Conservation (phyloP, 2,113 vertebrate genomes). For the Polyodon spathula region DNA sequence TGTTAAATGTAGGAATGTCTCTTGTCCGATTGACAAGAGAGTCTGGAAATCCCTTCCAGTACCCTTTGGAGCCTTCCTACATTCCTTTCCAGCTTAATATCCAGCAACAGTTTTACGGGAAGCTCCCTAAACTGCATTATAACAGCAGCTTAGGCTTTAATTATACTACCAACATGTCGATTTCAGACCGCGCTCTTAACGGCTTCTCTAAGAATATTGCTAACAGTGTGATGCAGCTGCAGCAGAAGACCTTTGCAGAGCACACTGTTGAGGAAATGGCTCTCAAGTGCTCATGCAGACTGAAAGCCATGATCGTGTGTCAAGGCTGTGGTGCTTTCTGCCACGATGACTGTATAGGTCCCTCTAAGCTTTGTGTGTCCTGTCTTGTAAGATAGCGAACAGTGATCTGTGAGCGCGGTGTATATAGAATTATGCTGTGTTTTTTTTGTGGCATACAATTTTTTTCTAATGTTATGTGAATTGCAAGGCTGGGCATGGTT, state of each 20-base stretch:
- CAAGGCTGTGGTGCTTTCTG: slow-evolving; percentile 95
- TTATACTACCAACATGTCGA: slow-evolving; percentile 67
- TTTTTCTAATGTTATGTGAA: slow-evolving; percentile 50
- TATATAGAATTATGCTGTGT: slow-evolving; percentile 72
- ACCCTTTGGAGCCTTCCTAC: slow-evolving; percentile 61
- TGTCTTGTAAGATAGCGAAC: slow-evolving; percentile 89
- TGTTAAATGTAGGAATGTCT: slow-evolving; percentile 75
- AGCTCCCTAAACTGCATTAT: slow-evolving; percentile 76
- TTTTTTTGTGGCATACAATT: slow-evolving; percentile 70
- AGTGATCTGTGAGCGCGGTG: slow-evolving; percentile 50
- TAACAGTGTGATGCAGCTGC: slow-evolving; percentile 71
- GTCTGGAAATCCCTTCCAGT: slow-evolving; percentile 55
- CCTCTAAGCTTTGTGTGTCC: slow-evolving; percentile 93
- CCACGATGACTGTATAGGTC: slow-evolving; percentile 95
- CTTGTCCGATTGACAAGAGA: slow-evolving; percentile 74
- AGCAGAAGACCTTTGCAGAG: slow-evolving; percentile 77
- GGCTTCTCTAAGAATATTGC: slow-evolving; percentile 71
- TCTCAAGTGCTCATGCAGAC: slow-evolving; percentile 89
- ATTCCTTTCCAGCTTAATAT: slow-evolving; percentile 72
- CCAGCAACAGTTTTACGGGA: slow-evolving; percentile 76
- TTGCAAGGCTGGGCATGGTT: slow-evolving; percentile 50
- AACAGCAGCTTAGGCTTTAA: slow-evolving; percentile 62
- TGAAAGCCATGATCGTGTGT: slow-evolving; percentile 98
- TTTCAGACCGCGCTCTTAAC: slow-evolving; percentile 50
- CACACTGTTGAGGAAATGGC: slow-evolving; percentile 74